phyloP scores from a whole-genome alignment of 2,113 vertebrate species.

The Ramphastos sulfuratus region DNA sequence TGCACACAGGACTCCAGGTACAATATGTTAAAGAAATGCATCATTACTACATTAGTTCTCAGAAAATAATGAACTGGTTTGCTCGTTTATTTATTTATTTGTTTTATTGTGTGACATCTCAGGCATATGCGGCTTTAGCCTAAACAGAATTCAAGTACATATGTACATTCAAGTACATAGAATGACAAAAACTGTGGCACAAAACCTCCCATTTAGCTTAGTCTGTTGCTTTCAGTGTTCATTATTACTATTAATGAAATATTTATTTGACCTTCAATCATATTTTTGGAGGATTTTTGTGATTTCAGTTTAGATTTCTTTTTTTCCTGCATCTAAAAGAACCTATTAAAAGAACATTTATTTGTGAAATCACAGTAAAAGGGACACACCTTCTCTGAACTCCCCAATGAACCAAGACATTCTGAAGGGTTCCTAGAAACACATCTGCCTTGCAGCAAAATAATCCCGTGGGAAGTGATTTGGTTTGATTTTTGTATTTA shows the following conservation, averaged over 20 bases:
- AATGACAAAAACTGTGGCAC: background rate
- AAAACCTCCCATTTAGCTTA: background rate
- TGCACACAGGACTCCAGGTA: too few relatives aligned
- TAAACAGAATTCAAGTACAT: background rate
- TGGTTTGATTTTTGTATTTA: background rate
- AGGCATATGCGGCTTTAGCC: background rate
- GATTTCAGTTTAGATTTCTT: conserved; percentile 45
- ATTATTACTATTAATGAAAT: conserved; percentile 34
- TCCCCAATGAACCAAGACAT: background rate
- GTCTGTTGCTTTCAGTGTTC: background rate
- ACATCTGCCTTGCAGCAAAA: background rate
- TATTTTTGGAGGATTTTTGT: conserved; percentile 8
- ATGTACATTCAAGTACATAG: background rate
- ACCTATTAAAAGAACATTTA: background rate
- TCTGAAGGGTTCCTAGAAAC: background rate
- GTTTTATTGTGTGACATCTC: background rate
- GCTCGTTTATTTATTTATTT: background rate
- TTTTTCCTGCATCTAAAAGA: background rate
- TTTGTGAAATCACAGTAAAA: background rate
- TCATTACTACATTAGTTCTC: background rate
- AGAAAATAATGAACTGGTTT: background rate
- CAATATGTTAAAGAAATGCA: background rate
- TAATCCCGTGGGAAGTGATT: background rate
- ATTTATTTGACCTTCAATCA: conserved; percentile 27
- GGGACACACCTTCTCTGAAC: background rate